Percentiles rank a stretch among this genome's conserved stretches.
Conservation (phyloP, 2,888 invertebrate species). For the Trichacis sp. region DNA sequence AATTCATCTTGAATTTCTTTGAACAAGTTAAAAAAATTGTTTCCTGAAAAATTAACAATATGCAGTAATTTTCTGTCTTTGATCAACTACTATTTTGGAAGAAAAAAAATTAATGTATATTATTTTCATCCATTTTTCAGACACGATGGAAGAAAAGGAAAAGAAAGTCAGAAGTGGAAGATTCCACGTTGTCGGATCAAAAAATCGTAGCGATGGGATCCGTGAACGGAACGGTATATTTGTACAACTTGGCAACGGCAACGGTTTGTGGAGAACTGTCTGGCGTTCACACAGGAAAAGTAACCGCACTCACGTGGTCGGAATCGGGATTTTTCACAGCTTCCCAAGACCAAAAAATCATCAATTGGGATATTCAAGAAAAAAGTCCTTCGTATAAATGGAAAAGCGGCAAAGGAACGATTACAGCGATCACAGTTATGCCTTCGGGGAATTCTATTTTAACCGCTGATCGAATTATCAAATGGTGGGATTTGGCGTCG, state of each 20-base stretch:
- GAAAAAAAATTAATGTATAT: no score
- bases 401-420: conserved; percentile 74
- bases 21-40: no score
- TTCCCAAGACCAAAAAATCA: conserved; percentile 72
- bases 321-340: conserved; percentile 71
- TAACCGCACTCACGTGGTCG: conserved; percentile 73
- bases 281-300: conserved; percentile 69
- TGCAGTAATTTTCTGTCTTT: no score
- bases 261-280: conserved; percentile 63
- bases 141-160: conserved; percentile 71
- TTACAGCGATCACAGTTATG: conserved; percentile 68
- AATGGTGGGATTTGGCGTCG: conserved; percentile 75
- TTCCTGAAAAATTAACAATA: no score
- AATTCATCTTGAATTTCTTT: no score
- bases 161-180: conserved; percentile 63
- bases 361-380: conserved; percentile 70
- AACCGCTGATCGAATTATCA: conserved; percentile 69
- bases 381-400: conserved; percentile 71
- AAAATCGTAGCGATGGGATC: conserved; percentile 80
- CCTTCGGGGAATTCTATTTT: conserved; percentile 58
- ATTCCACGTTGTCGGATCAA: conserved; percentile 42
- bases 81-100: neutral
- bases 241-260: conserved; percentile 74
- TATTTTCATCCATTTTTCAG: conserved; percentile 63
- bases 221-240: conserved; percentile 76